Evolutionary conservation across 2,888 invertebrate genomes (phyloP).

Genomic region (Lasiommata megera): DNA sequence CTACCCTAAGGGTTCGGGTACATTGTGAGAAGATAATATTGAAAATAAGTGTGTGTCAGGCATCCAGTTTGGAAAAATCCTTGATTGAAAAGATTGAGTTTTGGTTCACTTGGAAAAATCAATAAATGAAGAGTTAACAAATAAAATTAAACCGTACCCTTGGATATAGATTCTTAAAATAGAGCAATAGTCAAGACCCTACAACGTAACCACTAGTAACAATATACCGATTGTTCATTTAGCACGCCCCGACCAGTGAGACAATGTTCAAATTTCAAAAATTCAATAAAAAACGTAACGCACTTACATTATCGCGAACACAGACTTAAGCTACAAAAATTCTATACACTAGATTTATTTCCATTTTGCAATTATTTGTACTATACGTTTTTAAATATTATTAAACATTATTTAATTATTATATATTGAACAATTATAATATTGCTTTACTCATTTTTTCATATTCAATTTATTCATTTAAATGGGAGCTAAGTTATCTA

Average conservation of each 20-base stretch:
- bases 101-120: too few species aligned
- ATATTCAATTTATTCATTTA: not conserved
- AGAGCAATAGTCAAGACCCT: conserved; percentile 12
- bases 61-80: too few species aligned
- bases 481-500: not conserved
- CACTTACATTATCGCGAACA: not conserved
- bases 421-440: not conserved
- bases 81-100: too few species aligned
- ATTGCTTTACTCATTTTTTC: not conserved
- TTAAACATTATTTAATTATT: not conserved
- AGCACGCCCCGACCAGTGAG: conserved; percentile 49
- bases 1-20: too few species aligned
- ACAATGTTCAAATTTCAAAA: conserved; percentile 32
- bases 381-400: conserved; percentile 8
- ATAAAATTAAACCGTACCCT: not conserved
- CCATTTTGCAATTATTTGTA: conserved; percentile 6
- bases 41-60: too few species aligned
- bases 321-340: conserved; percentile 5
- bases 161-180: not conserved
- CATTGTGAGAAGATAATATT: too few species aligned
- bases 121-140: too few species aligned
- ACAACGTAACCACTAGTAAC: conserved; percentile 15
- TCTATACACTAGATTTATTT: not conserved
- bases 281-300: not conserved
- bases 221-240: conserved; percentile 19